These are phyloP conservation scores for Neodiprion fabricii DNA, from an alignment of 1,140 invertebrate species.

Conservation along the genomic window DNA sequence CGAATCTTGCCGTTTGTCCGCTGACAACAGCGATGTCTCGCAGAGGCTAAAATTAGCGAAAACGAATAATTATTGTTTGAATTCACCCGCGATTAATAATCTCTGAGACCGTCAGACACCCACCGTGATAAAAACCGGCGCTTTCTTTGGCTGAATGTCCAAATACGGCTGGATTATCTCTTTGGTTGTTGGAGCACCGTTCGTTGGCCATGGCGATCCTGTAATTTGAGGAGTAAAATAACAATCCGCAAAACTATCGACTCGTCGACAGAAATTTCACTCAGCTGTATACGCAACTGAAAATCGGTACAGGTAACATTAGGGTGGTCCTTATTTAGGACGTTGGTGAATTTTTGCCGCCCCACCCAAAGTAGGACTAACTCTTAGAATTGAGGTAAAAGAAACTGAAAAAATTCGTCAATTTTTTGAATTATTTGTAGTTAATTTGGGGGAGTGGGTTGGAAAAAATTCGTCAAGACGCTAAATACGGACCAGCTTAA, in stretches of 20 bases:
- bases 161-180: constrained; percentile 58
- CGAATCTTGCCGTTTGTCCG: constrained; percentile 75
- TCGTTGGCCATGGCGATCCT: constrained; percentile 57
- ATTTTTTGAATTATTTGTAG: too few species aligned
- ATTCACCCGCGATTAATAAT: constrained; percentile 12
- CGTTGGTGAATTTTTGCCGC: too few species aligned
- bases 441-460: neutral
- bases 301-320: too few species aligned
- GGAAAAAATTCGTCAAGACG: neutral
- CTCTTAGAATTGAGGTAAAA: neutral
- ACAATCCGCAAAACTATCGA: too few species aligned
- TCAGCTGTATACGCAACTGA: constrained; percentile 14
- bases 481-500: too few species aligned
- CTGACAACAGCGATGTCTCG: constrained; percentile 75
- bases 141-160: constrained; percentile 63
- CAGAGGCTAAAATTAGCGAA: constrained; percentile 66
- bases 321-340: too few species aligned
- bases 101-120: constrained; percentile 37
- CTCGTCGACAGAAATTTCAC: too few species aligned
- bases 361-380: too few species aligned
- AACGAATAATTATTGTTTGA: constrained; percentile 23
- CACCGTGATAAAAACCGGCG: constrained; percentile 75
- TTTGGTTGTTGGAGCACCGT: constrained; percentile 45
- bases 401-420: too few species aligned
- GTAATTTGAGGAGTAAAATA: neutral